A percentile compares a stretch with the other conserved stretches of the same genome.
These are phyloP conservation scores for Aurelia sp. DNA, from an alignment of 30 jellyfish, hydroid and myxozoan species.

Conservation along the genomic window DNA sequence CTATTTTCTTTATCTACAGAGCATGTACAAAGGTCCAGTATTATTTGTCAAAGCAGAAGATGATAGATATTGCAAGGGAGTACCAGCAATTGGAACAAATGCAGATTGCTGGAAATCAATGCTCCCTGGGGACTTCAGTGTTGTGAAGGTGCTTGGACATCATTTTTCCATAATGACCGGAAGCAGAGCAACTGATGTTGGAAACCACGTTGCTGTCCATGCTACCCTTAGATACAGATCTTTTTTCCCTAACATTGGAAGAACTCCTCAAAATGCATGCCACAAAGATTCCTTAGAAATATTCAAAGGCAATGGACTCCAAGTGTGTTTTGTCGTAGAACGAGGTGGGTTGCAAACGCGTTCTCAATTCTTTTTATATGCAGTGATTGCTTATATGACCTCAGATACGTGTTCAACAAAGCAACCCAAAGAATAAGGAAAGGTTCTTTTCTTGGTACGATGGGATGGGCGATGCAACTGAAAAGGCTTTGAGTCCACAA, in stretches of 20 bases:
- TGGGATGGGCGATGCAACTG: too few relatives aligned
- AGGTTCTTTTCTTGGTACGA: too few relatives aligned
- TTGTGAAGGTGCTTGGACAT: slow-evolving; percentile 24
- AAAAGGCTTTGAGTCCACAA: too few relatives aligned
- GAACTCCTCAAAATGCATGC: slow-evolving; percentile 27
- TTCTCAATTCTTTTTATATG: too few relatives aligned
- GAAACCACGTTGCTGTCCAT: slow-evolving; percentile 19
- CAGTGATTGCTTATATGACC: too few relatives aligned
- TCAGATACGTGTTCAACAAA: too few relatives aligned
- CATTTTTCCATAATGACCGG: slow-evolving; percentile 40
- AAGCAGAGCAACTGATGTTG: slow-evolving; percentile 34
- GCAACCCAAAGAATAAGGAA: too few relatives aligned
- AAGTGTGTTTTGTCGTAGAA: slow-evolving; percentile 1
- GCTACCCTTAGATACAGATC: slow-evolving; percentile 27
- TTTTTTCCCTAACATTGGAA: background rate
- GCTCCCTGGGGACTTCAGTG: background rate
- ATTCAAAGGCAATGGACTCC: slow-evolving; percentile 32
- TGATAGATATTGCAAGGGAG: background rate
- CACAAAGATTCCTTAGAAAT: background rate
- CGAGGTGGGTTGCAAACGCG: background rate
- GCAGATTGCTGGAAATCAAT: slow-evolving; percentile 45
- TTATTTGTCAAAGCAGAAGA: slow-evolving; percentile 41
- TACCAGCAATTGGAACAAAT: slow-evolving; percentile 19
- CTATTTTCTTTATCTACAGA: background rate
- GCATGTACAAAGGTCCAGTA: slow-evolving; percentile 34